Base-by-base conservation (phyloP, 2,888 invertebrate genomes). In the Papilio elwesi region DNA sequence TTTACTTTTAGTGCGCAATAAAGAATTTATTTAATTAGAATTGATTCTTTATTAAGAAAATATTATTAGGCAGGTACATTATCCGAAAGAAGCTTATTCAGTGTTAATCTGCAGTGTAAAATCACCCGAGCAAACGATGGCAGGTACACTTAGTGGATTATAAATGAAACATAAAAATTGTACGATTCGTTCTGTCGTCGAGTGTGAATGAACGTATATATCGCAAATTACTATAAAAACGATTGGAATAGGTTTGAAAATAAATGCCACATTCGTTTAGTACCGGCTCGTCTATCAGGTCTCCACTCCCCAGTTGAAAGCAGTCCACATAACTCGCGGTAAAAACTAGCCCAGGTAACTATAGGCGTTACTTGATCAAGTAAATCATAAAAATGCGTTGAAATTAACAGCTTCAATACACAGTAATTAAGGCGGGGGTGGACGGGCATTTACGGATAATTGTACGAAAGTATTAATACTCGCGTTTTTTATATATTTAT, bases 341-440 rank as follows among this genome's bases (percentile, higher is more conserved):
- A 90, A 90, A 90, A 90, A 90, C 86, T 87, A 84, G 86, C 74
- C 78, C 80, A 76, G 77, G 78, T 87, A 86, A 82, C 81, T 84
- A 86, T 81, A 82, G 85, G 87, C 83, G 82, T 81, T 83, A 86
- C 83, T 83, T 82, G 71, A 78, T 78, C 75, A 75, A 84, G 84
- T 88, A 88, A 88, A 91, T 90, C 88, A 91, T 89, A 87, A 82
- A 85, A 85, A 86, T 85, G 82, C 83, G 83, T 83, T 85, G 64
- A 65, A 73, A 65, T 64, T 73, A 73, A 68, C 64, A 51, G 38
- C 72, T 63, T 43, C 16, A 10, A 38, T 15, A 43, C 63, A n/a
- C 16, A n/a, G 47, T 16, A 36, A n/a, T 38, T 47, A 47, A 63
- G 63, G 38, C 26, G n/a, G 38, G 36, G 11, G 47, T 38, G 11